Percentiles rank a stretch among this genome's conserved stretches.
Conservation (phyloP, 2,888 invertebrate genomes). For the Scrobipalpa atriplicella region DNA sequence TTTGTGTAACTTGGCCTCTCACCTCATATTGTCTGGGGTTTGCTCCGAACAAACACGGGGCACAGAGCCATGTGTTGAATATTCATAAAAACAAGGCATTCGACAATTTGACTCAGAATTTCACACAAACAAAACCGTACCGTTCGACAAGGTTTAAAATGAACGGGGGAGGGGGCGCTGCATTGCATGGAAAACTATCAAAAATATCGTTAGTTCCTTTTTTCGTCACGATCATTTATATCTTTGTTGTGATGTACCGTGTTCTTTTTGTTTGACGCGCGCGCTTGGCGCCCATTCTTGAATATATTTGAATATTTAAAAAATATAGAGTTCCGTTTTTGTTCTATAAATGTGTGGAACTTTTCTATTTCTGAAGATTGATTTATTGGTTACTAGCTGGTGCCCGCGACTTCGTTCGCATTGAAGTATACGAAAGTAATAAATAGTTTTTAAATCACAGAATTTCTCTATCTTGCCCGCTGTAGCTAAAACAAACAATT, state of each 20-base stretch:
- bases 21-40: slow-evolving; percentile 45
- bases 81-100: slow-evolving; percentile 71
- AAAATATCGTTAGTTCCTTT: no score
- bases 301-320: slow-evolving; percentile 62
- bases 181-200: no score
- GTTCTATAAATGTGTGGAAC: neutral
- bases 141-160: no score
- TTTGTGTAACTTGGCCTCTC: slow-evolving; percentile 46
- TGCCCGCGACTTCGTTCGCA: no score
- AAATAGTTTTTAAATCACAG: no score
- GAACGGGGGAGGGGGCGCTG: no score
- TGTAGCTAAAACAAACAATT: no score
- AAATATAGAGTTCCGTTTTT: slow-evolving; percentile 21
- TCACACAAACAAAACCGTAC: slow-evolving; percentile 70
- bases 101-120: slow-evolving; percentile 77
- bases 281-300: slow-evolving; percentile 38
- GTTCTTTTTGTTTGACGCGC: slow-evolving; percentile 53
- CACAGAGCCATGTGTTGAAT: slow-evolving; percentile 59
- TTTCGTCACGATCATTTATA: no score
- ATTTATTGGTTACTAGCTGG: neutral
- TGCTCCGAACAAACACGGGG: slow-evolving; percentile 46
- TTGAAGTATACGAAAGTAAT: no score
- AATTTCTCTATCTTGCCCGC: no score
- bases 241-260: slow-evolving; percentile 27
- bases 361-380: no score